Percentiles rank a stretch among this genome's conserved stretches.
Conservation (phyloP, 2,113 vertebrate genomes). For the Forbesichthys papilliferus region DNA sequence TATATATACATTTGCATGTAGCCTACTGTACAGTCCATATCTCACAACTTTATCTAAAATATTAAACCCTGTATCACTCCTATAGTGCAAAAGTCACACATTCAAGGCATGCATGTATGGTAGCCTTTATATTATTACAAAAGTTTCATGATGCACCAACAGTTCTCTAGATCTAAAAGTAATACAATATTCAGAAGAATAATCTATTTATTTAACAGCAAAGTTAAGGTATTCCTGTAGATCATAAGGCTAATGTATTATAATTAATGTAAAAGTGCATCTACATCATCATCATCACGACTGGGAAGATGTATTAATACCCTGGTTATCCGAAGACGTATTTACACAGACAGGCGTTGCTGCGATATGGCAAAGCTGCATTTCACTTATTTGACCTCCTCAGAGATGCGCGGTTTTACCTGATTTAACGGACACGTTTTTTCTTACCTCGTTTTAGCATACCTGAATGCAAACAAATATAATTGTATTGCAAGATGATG, state of each 20-base stretch:
- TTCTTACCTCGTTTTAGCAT: too few species aligned
- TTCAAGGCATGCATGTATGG: background rate
- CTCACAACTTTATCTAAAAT: background rate
- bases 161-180: background rate
- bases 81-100: conserved; percentile 66
- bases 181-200: conserved; percentile 10
- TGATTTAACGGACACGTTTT: too few species aligned
- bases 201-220: background rate
- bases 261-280: conserved; percentile 53
- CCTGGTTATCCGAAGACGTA: too few species aligned
- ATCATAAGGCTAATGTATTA: conserved; percentile 39
- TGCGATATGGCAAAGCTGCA: too few species aligned
- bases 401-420: too few species aligned
- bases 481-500: too few species aligned
- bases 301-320: too few species aligned
- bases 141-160: background rate
- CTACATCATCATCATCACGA: conserved; percentile 9
- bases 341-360: too few species aligned
- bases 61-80: conserved; percentile 44
- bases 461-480: too few species aligned
- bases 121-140: background rate
- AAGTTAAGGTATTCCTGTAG: conserved; percentile 47
- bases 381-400: too few species aligned
- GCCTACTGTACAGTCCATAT: background rate
- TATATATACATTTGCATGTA: too few species aligned